Base-by-base conservation (phyloP, 2,113 vertebrate species). In the Tragelaphus buxtoni region DNA sequence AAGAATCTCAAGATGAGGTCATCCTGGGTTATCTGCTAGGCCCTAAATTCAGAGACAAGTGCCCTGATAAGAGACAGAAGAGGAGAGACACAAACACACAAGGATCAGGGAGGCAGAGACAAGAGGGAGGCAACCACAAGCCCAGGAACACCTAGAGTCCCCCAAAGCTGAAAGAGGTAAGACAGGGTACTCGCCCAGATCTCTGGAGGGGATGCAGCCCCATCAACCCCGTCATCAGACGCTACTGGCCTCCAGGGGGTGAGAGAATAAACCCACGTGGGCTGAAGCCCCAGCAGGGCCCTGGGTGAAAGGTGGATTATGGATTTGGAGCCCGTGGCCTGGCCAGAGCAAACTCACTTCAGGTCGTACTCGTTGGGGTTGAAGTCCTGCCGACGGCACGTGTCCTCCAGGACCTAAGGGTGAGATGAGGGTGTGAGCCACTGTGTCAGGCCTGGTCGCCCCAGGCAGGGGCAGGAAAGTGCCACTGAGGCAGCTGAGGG, bases 341-440 rank as follows among this genome's bases (percentile, higher is more conserved):
- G 28, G 56, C 32, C 56, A 11, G 4, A 26, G 63, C 53, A 22
- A 72, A 99, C 99, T 99, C 98, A 99, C 99, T 99, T 99, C 61
- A 99, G 98, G 69, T 99, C 99, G 85, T 99, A 99, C 13, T 99
- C 99, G 30, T 98, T 98, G 24, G 99, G 98, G 95, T 99, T 98
- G 97, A 99, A 99, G 39, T 99, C 99, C 79, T 99, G 99, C 89
- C 99, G 99, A 95, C 97, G 99, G 97, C 99, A 99, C 32, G 99
- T 99, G 88, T 99, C 99, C 97, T 99, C 99, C 96, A 99, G 98
- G 88, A 99, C 98, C 99, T 99, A 95, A 65, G 91, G 96, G 14
- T 85, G n/a, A 83, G 47, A 94, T 0, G 7, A 76, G 42, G 49
- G 72, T 56, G 30, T 81, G 47, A 97, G 58, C 58, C 20, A 45